A percentile compares a stretch with the other conserved stretches of the same genome.
Conservation (phyloP, 2,797 vertebrate genomes). For the Vespertilio murinus region DNA sequence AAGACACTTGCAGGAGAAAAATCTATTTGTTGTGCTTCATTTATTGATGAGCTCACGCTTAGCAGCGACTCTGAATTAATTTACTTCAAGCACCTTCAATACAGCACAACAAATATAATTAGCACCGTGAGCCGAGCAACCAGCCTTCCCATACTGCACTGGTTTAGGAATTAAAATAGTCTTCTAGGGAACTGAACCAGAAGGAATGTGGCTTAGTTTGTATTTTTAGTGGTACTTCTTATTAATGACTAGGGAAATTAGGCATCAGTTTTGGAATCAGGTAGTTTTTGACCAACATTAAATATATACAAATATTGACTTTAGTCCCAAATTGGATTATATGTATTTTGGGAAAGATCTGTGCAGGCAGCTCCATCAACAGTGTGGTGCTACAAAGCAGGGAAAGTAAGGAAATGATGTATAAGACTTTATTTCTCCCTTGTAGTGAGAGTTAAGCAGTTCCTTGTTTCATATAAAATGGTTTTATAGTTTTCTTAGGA, state of each 20-base stretch:
- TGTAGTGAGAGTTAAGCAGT: background rate
- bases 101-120: background rate
- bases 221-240: slow-evolving; percentile 30
- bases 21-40: background rate
- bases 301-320: background rate
- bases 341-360: background rate
- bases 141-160: background rate
- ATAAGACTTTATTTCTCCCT: background rate
- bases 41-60: slow-evolving; percentile 6
- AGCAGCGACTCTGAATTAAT: background rate
- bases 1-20: background rate
- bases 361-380: background rate
- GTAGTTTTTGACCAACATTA: background rate
- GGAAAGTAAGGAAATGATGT: background rate
- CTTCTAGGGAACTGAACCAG: background rate
- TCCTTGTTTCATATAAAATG: background rate
- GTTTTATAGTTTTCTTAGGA: background rate
- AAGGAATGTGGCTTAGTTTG: background rate
- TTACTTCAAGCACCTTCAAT: background rate
- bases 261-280: background rate
- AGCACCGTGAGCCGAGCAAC: background rate
- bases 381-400: background rate
- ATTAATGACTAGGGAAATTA: background rate
- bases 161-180: background rate
- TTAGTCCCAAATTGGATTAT: background rate